These are phyloP conservation scores for Liasis olivaceus DNA, from an alignment of 2,797 vertebrate species.

Conservation along the genomic window DNA sequence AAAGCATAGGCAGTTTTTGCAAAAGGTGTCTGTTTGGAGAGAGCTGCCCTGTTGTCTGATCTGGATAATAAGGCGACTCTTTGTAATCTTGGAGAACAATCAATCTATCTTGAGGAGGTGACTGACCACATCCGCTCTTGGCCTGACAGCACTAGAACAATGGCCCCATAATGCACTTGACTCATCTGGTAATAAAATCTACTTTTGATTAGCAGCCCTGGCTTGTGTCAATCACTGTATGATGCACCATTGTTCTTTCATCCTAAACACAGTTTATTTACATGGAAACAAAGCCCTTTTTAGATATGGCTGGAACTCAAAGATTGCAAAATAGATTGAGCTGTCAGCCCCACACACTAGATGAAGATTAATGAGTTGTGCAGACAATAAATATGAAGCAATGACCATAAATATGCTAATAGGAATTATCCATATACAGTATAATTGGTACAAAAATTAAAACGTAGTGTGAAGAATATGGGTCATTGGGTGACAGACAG, in stretches of 20 bases:
- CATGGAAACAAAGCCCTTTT: constrained; percentile 87
- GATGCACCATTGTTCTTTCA: constrained; percentile 77
- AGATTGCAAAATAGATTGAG: constrained; percentile 99
- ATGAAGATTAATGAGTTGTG: constrained; percentile 98
- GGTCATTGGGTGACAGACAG: constrained; percentile 78
- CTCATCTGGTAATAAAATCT: constrained; percentile 92
- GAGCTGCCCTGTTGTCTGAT: constrained; percentile 76
- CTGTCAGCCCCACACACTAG: constrained; percentile 95
- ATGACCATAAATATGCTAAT: constrained; percentile 99
- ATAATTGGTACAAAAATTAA: constrained; percentile 87
- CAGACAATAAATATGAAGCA: constrained; percentile 98
- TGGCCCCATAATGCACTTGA: constrained; percentile 79
- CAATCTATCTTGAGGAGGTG: constrained; percentile 81
- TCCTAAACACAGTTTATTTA: constrained; percentile 86
- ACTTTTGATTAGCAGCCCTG: constrained; percentile 90
- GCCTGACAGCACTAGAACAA: constrained; percentile 80
- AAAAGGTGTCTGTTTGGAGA: constrained; percentile 74
- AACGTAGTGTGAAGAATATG: constrained; percentile 79
- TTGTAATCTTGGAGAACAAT: constrained; percentile 86
- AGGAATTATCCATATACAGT: constrained; percentile 85
- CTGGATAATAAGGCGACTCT: constrained; percentile 79
- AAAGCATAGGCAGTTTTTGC: constrained; percentile 70
- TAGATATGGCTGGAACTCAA: constrained; percentile 79
- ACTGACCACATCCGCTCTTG: constrained; percentile 79
- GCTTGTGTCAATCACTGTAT: constrained; percentile 91